phyloP scores from a whole-genome alignment of 2,888 invertebrate genomes.

The Blera fallax region DNA sequence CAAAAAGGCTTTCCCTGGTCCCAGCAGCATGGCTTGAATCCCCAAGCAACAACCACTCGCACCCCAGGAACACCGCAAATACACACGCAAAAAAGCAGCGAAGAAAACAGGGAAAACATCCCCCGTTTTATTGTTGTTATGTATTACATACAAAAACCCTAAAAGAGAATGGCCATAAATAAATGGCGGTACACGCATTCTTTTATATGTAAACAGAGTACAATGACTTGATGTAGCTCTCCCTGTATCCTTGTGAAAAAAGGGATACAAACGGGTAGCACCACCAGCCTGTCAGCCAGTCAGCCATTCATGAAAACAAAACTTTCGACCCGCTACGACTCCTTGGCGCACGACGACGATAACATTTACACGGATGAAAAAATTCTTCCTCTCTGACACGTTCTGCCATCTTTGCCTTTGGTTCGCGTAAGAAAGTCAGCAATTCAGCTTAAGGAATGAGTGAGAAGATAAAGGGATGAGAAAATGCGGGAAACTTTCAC shows the following conservation, averaged over 20 bases:
- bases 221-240: slow-evolving; percentile 37
- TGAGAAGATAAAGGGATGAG: neutral
- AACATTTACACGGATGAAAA: slow-evolving; percentile 50
- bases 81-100: slow-evolving; percentile 30
- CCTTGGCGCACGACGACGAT: slow-evolving; percentile 40
- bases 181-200: slow-evolving; percentile 56
- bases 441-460: slow-evolving; percentile 26
- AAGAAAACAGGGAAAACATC: slow-evolving; percentile 42
- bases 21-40: slow-evolving; percentile 82
- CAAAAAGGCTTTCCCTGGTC: slow-evolving; percentile 80
- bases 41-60: slow-evolving; percentile 79
- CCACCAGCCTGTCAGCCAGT: neutral
- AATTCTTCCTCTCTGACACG: slow-evolving; percentile 3
- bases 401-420: neutral
- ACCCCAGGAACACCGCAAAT: slow-evolving; percentile 50
- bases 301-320: slow-evolving; percentile 60
- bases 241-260: slow-evolving; percentile 14
- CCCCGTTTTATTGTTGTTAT: slow-evolving; percentile 50
- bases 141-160: slow-evolving; percentile 28
- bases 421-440: slow-evolving; percentile 31
- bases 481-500: slow-evolving; percentile 34
- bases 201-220: slow-evolving; percentile 51
- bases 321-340: slow-evolving; percentile 40
- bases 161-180: slow-evolving; percentile 53
- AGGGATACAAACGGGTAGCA: slow-evolving; percentile 1